phyloP scores from a whole-genome alignment of 2,113 vertebrate genomes.

The Otolemur garnettii region DNA sequence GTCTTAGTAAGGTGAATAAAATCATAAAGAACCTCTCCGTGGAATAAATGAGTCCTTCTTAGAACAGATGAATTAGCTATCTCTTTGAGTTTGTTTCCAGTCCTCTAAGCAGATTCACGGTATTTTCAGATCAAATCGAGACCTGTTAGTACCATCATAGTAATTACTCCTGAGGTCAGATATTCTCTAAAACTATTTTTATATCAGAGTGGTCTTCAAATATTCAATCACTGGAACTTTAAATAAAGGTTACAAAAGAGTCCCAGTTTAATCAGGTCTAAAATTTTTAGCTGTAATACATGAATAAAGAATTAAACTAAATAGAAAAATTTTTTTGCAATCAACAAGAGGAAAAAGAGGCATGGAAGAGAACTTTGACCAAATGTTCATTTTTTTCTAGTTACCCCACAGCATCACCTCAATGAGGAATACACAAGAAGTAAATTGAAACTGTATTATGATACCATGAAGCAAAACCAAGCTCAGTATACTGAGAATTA shows the following conservation, averaged over 20 bases:
- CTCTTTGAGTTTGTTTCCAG: not conserved
- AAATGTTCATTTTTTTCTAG: not conserved
- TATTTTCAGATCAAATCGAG: conserved; percentile 21
- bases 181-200: conserved; percentile 33
- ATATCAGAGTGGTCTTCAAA: conserved; percentile 1
- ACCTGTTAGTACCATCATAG: not conserved
- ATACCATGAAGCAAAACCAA: not conserved
- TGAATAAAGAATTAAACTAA: not conserved
- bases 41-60: not conserved
- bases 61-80: not conserved
- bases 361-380: not conserved
- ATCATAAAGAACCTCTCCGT: conserved; percentile 5
- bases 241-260: not conserved
- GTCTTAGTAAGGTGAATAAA: not conserved
- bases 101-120: not conserved
- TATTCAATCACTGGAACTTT: conserved; percentile 7
- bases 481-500: not conserved
- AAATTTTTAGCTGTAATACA: conserved; percentile 3
- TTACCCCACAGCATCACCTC: not conserved
- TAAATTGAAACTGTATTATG: not conserved
- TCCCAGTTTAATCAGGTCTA: not conserved
- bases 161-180: not conserved
- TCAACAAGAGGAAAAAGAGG: not conserved
- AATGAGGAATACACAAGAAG: not conserved
- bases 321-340: not conserved